A percentile compares a stretch with the other conserved stretches of the same genome.
Conservation (phyloP, 2,888 invertebrate species). For the Acanthosepion esculentum region DNA sequence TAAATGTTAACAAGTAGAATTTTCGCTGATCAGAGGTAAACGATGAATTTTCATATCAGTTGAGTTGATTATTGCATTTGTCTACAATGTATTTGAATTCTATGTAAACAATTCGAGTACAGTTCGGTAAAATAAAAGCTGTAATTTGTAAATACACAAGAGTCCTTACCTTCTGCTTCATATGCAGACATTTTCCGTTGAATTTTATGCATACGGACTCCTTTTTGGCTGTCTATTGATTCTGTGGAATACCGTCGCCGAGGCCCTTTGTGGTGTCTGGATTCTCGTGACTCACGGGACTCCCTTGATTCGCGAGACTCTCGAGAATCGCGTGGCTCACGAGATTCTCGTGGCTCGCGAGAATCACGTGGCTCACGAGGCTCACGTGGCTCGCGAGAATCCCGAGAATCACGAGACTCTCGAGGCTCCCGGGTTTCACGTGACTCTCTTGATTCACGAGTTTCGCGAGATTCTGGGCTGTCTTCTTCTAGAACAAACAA, state of each 20-base stretch:
- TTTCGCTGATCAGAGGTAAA: too few relatives aligned
- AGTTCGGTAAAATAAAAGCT: too few relatives aligned
- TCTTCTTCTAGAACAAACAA: neutral
- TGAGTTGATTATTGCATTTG: too few relatives aligned
- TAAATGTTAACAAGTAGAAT: too few relatives aligned
- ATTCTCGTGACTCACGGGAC: slow-evolving; percentile 42
- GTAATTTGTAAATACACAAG: too few relatives aligned
- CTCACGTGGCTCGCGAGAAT: neutral
- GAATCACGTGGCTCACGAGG: neutral
- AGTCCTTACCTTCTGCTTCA: slow-evolving; percentile 66
- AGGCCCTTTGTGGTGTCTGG: slow-evolving; percentile 37
- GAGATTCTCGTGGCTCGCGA: neutral
- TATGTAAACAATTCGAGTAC: too few relatives aligned
- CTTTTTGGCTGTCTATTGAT: slow-evolving; percentile 69
- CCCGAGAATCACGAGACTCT: neutral
- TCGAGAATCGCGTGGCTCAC: neutral
- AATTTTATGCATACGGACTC: slow-evolving; percentile 55
- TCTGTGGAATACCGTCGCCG: slow-evolving; percentile 74
- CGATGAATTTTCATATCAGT: too few relatives aligned
- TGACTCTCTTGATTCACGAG: slow-evolving; percentile 20
- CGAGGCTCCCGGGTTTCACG: too few relatives aligned
- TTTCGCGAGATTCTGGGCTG: slow-evolving; percentile 25
- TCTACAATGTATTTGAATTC: too few relatives aligned
- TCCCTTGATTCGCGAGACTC: neutral
- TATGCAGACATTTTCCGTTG: slow-evolving; percentile 58